These are phyloP conservation scores for Hylia prasina DNA, from an alignment of 2,113 vertebrate species.

Conservation along the genomic window DNA sequence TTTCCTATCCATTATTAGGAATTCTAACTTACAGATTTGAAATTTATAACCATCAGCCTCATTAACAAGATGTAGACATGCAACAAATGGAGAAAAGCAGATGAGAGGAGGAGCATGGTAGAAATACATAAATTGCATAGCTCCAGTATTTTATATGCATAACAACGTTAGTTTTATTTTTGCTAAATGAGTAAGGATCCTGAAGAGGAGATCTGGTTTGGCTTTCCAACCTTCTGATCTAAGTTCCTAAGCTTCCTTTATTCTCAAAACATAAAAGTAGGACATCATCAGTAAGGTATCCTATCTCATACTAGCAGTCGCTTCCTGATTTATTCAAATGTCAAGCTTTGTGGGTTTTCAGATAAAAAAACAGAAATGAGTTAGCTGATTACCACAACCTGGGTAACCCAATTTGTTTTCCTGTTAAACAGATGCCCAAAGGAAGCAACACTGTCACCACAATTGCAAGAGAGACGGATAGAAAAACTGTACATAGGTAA, in stretches of 20 bases:
- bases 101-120: fast-evolving
- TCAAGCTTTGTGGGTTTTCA: not conserved
- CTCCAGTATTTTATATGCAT: not conserved
- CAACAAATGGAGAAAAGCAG: not conserved
- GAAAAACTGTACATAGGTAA: not conserved
- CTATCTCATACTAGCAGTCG: not conserved
- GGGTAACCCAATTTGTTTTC: not conserved
- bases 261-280: not conserved
- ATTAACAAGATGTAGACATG: fast-evolving
- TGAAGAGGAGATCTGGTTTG: not conserved
- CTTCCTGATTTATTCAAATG: not conserved
- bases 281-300: not conserved
- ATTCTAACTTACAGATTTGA: not conserved
- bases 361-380: not conserved
- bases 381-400: not conserved
- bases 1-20: not conserved
- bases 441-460: not conserved
- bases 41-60: not conserved
- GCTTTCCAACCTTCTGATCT: not conserved
- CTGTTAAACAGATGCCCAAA: not conserved
- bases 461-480: not conserved
- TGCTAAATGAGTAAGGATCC: not conserved
- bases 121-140: not conserved
- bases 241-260: not conserved
- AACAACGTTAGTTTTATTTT: not conserved